Base-by-base conservation (phyloP, 2,113 vertebrate genomes). In the Cichladusa arquata region DNA sequence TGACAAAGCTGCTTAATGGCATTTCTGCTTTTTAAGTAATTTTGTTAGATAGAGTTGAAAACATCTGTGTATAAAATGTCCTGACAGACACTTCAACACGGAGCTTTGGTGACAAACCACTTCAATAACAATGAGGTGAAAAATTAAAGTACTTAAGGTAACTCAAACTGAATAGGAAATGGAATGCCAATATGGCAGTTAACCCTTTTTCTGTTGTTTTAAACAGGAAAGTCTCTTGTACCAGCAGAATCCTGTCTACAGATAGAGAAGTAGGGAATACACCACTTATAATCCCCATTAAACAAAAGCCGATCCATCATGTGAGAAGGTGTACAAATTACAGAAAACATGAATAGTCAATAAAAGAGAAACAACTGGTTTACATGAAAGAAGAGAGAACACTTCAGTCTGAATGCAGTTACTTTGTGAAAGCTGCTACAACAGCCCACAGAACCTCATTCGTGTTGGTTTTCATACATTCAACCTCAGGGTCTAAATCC, bases 401-500 rank as follows among this genome's bases (percentile, higher is more conserved):
- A 20, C 76, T 95, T 92, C 94, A 74, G 65, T 97, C 93, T 42
- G 88, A 94, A 91, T 19, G 61, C 44, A 82, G 95, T 98, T 98
- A 99, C 96, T 99, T 99, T 92, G 98, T 99, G 96, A 99, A 99
- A 29, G 99, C 99, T 2, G 99, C 98, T 93, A 99, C 98, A 42
- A 99, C 99, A 12, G 99, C 99, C 99, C 99, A 99, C 36, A 99
- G 97, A 88, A 99, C 98, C 98, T 99, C 99, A 40, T 98, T 99
- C 6, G 98, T 93, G 90, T 97, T 98, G 96, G 98, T 89, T 98
- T 99, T 99, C 97, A 98, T 96, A 98, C 98, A 98, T 95, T 99
- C 99, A 13, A 98, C 98, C 93, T 99, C 99, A 0, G 99, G 99
- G 97, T 99, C 99, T 96, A 99, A 97, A 97, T 99, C 99, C 44